A percentile compares a stretch with the other conserved stretches of the same genome.
These are phyloP conservation scores for Spea hammondii DNA, from an alignment of 2,797 vertebrate genomes.

Conservation along the genomic window DNA sequence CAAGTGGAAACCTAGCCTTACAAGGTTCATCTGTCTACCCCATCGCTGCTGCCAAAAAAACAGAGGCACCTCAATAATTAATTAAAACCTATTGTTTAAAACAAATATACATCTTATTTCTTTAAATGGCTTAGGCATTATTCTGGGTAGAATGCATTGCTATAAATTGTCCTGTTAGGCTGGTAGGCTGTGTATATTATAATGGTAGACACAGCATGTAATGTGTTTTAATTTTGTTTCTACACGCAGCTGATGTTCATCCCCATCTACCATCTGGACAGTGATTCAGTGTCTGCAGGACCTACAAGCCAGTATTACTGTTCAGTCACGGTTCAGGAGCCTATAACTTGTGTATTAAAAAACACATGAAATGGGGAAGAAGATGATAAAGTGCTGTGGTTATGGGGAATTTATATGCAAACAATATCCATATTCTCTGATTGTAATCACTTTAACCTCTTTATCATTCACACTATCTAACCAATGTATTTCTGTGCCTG, in stretches of 20 bases:
- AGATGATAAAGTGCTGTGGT: constrained; percentile 32
- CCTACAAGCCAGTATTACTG: not conserved
- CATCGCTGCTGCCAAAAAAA: too few species aligned
- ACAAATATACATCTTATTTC: too few species aligned
- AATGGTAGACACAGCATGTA: not conserved
- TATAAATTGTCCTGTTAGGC: too few species aligned
- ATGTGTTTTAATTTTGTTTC: constrained; percentile 3
- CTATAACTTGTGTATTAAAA: constrained; percentile 31
- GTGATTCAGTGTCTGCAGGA: constrained; percentile 20
- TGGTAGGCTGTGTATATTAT: not conserved
- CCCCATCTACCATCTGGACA: constrained; percentile 41
- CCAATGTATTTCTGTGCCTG: not conserved
- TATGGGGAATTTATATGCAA: constrained; percentile 32
- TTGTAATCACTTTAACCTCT: constrained; percentile 20
- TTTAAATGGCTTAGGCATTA: too few species aligned
- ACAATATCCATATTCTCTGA: not conserved
- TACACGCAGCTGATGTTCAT: constrained; percentile 7
- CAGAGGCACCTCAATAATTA: too few species aligned
- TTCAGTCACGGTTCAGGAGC: constrained; percentile 10
- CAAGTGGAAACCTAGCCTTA: too few species aligned
- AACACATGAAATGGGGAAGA: constrained; percentile 8
- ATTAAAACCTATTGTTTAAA: too few species aligned
- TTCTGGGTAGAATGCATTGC: too few species aligned
- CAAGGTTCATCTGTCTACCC: too few species aligned
- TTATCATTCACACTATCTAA: not conserved